Conservation (phyloP, 2,797 vertebrate species). For the Cheirogaleus major region DNA sequence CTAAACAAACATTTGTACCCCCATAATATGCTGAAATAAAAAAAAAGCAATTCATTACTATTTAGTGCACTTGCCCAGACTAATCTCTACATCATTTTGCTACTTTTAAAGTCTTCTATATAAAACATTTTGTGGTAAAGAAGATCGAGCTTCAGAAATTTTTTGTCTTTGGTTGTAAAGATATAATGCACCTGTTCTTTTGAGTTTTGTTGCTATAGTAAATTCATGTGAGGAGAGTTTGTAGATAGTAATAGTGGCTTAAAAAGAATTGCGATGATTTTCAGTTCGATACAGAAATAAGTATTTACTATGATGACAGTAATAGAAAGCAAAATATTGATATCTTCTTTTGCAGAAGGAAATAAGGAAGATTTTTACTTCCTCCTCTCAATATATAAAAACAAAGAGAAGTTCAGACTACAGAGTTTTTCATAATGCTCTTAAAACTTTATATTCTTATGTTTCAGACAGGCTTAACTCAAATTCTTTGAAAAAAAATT, state of each 20-base stretch:
- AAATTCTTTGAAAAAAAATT: neutral
- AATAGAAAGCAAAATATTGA: constrained; percentile 37
- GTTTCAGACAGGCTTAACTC: constrained; percentile 23
- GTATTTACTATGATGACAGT: neutral
- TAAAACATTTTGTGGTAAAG: neutral
- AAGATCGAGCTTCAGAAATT: constrained; percentile 3
- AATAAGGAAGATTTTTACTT: constrained; percentile 27
- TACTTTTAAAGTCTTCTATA: constrained; percentile 13
- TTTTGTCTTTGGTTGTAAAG: constrained; percentile 20
- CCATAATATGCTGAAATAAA: no score
- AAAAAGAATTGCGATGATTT: constrained; percentile 24
- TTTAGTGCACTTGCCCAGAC: neutral
- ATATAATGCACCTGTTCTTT: constrained; percentile 6
- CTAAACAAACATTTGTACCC: no score
- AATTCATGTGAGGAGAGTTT: neutral
- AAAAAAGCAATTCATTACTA: neutral
- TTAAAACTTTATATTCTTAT: neutral
- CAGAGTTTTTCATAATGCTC: constrained; percentile 8
- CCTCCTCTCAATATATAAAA: neutral
- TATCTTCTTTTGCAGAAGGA: constrained; percentile 6
- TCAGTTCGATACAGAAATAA: constrained; percentile 27
- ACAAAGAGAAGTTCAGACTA: neutral
- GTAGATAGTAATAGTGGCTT: neutral
- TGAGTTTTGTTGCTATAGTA: neutral
- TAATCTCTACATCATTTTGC: neutral